Evolutionary conservation across 2,888 invertebrate genomes (phyloP).

Genomic region (Galeruca laticollis): DNA sequence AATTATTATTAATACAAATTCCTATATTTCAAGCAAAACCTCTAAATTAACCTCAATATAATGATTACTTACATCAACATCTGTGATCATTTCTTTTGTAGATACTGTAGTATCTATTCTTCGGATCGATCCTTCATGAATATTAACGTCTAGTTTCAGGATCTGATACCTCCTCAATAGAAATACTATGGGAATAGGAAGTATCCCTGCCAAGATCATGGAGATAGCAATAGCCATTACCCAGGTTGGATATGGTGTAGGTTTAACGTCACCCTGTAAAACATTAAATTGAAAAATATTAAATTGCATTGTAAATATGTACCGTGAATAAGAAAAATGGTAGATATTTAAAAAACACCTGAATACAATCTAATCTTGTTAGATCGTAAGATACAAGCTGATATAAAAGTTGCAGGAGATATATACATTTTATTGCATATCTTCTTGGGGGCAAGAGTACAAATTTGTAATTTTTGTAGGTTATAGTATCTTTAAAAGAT

Average conservation of each 20-base stretch:
- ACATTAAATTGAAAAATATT: constrained; percentile 21
- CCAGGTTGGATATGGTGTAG: constrained; percentile 83
- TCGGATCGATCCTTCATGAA: constrained; percentile 91
- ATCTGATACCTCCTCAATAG: constrained; percentile 90
- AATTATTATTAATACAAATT: no score
- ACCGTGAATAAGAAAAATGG: not conserved
- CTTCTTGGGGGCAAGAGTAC: no score
- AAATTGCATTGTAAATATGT: no score
- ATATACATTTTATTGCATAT: no score
- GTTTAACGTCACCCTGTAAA: constrained; percentile 77
- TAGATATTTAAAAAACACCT: no score
- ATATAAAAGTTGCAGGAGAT: no score
- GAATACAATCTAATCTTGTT: no score
- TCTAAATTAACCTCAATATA: not conserved
- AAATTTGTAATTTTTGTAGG: no score
- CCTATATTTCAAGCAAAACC: not conserved
- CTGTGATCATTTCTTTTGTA: constrained; percentile 95
- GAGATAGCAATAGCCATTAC: constrained; percentile 80
- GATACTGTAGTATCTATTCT: constrained; percentile 93
- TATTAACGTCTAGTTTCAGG: constrained; percentile 87
- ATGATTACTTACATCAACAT: constrained; percentile 83
- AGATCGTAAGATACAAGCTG: no score
- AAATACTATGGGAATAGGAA: constrained; percentile 89
- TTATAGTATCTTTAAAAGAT: no score
- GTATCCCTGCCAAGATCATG: constrained; percentile 83